These are phyloP conservation scores for Aphidius gifuensis DNA, from an alignment of 1,140 invertebrate species.

Conservation along the genomic window DNA sequence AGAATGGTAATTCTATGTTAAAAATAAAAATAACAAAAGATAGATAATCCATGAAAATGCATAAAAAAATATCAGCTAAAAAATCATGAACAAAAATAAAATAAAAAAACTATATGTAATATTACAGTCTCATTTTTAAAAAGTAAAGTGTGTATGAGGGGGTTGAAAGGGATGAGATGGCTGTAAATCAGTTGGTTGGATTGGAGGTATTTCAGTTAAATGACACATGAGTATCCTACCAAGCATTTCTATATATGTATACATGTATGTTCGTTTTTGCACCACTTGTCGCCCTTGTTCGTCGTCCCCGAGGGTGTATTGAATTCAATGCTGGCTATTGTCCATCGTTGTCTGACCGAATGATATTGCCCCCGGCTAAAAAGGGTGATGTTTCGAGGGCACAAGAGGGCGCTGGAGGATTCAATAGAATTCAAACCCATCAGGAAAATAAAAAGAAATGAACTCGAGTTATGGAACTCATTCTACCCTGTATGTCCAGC, in stretches of 20 bases:
- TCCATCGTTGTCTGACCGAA: constrained; percentile 43
- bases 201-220: constrained; percentile 54
- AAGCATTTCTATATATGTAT: constrained; percentile 26
- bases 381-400: constrained; percentile 18
- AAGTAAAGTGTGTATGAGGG: neutral
- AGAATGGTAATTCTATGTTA: neutral
- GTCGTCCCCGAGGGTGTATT: constrained; percentile 4
- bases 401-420: constrained; percentile 20
- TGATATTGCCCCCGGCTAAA: constrained; percentile 38
- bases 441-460: constrained; percentile 14
- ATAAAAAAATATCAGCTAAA: neutral
- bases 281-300: constrained; percentile 23
- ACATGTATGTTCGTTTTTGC: constrained; percentile 9
- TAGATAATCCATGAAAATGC: neutral
- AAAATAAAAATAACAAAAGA: neutral
- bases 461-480: constrained; percentile 11
- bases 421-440: constrained; percentile 6
- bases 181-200: constrained; percentile 52
- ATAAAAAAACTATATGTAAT: constrained; percentile 1
- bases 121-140: too few species aligned
- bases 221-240: constrained; percentile 45
- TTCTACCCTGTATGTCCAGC: too few species aligned
- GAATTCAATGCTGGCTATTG: constrained; percentile 46
- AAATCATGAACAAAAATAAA: constrained; percentile 7
- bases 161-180: constrained; percentile 20